phyloP scores from a whole-genome alignment of 2,113 vertebrate species.

The Macroglossus sobrinus region DNA sequence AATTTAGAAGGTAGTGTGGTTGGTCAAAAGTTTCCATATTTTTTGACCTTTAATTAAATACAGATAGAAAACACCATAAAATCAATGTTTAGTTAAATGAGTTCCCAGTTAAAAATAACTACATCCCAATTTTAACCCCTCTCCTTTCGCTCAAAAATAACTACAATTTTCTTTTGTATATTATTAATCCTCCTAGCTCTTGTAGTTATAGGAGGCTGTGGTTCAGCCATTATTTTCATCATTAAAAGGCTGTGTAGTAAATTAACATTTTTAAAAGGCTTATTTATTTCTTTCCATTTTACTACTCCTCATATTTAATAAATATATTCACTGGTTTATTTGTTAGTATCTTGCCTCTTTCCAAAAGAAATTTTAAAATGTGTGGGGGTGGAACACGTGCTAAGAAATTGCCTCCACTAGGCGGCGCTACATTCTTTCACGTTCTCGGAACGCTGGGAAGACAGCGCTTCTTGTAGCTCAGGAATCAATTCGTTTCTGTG shows the following conservation, averaged over 20 bases:
- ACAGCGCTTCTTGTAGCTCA: neutral
- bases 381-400: neutral
- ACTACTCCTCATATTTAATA: neutral
- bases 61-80: constrained; percentile 19
- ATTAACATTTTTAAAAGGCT: neutral
- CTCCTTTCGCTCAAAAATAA: neutral
- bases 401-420: constrained; percentile 43
- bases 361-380: neutral
- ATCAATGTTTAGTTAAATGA: neutral
- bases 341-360: neutral
- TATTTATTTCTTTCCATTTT: neutral
- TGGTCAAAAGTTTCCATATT: neutral
- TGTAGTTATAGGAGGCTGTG: neutral
- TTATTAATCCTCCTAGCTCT: neutral
- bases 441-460: neutral
- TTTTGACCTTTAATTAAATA: neutral
- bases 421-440: constrained; percentile 30
- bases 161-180: neutral
- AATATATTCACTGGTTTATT: neutral
- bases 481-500: constrained; percentile 32
- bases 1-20: neutral
- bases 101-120: constrained; percentile 11
- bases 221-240: neutral
- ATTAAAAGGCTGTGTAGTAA: neutral
- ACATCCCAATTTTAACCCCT: neutral